Conservation (phyloP, 2,113 vertebrate genomes). For the Oplegnathus fasciatus region DNA sequence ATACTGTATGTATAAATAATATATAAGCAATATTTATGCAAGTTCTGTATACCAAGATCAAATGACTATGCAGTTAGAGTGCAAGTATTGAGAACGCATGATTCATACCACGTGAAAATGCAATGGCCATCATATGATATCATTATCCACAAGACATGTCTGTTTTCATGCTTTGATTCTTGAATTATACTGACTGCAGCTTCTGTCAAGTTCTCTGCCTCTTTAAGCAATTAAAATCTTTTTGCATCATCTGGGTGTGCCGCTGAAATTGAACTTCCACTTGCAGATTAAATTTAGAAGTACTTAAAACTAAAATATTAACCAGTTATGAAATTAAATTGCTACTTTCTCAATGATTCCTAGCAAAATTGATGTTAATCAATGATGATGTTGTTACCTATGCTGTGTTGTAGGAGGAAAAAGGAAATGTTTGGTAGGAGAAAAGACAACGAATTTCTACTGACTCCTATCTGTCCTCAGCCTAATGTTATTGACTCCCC, state of each 20-base stretch:
- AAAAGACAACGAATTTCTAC: conserved; percentile 11
- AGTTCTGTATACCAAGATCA: conserved; percentile 3
- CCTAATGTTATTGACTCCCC: conserved; percentile 14
- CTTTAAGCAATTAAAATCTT: neutral
- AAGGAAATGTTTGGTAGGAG: neutral
- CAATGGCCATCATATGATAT: conserved; percentile 13
- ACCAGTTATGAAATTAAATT: neutral
- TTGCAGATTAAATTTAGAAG: neutral
- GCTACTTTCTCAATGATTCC: neutral
- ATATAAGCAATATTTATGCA: conserved; percentile 16
- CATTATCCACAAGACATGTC: conserved; percentile 16
- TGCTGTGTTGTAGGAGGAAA: neutral
- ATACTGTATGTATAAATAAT: no score
- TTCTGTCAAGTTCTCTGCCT: neutral
- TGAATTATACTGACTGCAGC: conserved; percentile 2
- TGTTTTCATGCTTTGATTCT: conserved; percentile 6
- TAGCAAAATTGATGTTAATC: neutral
- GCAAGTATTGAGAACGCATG: conserved; percentile 39
- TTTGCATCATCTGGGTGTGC: neutral
- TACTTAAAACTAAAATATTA: neutral
- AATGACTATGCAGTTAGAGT: conserved; percentile 28
- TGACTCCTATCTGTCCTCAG: conserved; percentile 7
- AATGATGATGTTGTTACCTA: conserved; percentile 21
- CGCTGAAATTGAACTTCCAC: neutral
- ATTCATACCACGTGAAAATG: conserved; percentile 32